A percentile compares a stretch with the other conserved stretches of the same genome.
These are phyloP conservation scores for Bimastos eiseni DNA, from an alignment of 2,888 invertebrate species.

Conservation along the genomic window DNA sequence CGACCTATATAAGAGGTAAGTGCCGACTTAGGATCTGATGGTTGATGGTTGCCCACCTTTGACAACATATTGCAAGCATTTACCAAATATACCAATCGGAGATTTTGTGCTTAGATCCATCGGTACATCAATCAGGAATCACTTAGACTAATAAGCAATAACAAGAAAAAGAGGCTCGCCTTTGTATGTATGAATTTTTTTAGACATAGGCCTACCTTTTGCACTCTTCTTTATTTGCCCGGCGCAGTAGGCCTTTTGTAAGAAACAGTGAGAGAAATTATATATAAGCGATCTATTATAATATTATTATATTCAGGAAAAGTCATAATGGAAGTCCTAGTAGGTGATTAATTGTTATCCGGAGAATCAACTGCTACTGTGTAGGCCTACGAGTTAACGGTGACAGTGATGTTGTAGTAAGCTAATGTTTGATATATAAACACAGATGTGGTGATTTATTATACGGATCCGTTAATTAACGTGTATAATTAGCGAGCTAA, in stretches of 20 bases:
- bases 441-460: not conserved
- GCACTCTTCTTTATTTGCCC: too few species aligned
- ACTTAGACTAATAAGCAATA: too few species aligned
- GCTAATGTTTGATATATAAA: not conserved
- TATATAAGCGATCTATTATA: not conserved
- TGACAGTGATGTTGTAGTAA: too few species aligned
- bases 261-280: not conserved
- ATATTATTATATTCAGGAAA: not conserved
- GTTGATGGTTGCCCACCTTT: not conserved
- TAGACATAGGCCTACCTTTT: too few species aligned
- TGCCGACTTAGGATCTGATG: too few species aligned
- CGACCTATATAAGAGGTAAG: too few species aligned
- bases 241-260: not conserved
- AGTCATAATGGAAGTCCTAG: not conserved
- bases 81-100: too few species aligned
- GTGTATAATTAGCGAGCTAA: not conserved
- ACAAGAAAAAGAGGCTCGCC: not conserved
- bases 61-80: not conserved
- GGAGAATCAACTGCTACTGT: not conserved
- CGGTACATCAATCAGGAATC: too few species aligned
- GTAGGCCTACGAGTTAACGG: too few species aligned
- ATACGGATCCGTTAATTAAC: not conserved
- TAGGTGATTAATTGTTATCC: not conserved
- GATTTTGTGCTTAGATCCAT: too few species aligned
- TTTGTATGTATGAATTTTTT: not conserved